Evolutionary conservation across 1,140 invertebrate species (phyloP).

Genomic region (Drosophila prosaltans): DNA sequence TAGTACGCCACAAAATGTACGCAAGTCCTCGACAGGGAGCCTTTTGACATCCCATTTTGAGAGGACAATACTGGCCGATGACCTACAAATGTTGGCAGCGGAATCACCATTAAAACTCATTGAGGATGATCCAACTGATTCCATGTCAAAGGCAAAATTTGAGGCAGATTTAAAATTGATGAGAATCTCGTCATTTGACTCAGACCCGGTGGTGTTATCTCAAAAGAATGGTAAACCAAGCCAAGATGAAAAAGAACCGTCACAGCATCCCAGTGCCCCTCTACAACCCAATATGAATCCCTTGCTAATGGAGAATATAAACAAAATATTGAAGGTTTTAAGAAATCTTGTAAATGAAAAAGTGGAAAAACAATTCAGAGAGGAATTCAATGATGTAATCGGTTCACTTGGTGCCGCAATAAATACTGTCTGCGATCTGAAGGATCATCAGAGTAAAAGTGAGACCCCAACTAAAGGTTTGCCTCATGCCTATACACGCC

Average conservation of each 20-base stretch:
- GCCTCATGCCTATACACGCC: constrained; percentile 43
- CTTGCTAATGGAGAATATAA: background rate
- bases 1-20: constrained; percentile 31
- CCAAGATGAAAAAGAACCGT: background rate
- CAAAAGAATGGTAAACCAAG: no score
- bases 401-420: background rate
- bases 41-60: constrained; percentile 23
- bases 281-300: background rate
- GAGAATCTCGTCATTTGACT: constrained; percentile 47
- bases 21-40: background rate
- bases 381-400: background rate
- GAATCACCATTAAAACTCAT: constrained; percentile 62
- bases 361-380: background rate
- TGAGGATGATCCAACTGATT: constrained; percentile 46
- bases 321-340: background rate
- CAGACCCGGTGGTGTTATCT: background rate
- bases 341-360: constrained; percentile 15
- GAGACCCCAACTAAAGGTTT: background rate
- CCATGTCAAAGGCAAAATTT: constrained; percentile 40
- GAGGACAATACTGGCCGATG: constrained; percentile 39
- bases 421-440: no score
- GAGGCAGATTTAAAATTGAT: constrained; percentile 59
- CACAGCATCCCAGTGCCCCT: background rate
- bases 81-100: constrained; percentile 57
- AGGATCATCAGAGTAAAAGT: background rate